Conservation (phyloP, 1,140 invertebrate genomes). For the Meloidogyne hapla region DNA sequence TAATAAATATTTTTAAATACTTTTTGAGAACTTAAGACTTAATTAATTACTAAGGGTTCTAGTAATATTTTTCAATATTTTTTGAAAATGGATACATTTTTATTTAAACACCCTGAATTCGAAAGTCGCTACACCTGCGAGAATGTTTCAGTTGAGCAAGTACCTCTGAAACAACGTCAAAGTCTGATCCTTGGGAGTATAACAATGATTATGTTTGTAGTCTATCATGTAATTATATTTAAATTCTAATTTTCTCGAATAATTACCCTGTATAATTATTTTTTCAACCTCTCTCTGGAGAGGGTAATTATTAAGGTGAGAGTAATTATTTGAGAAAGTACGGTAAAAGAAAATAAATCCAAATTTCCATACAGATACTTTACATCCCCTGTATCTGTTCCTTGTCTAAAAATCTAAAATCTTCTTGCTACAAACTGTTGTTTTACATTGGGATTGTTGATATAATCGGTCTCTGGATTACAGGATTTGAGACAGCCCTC, state of each 20-base stretch:
- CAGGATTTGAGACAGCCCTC: background rate
- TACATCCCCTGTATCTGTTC: slow-evolving; percentile 9
- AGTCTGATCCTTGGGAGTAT: slow-evolving; percentile 29
- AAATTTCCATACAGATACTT: background rate
- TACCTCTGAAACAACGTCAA: slow-evolving; percentile 32
- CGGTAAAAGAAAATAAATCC: no score
- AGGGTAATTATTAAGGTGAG: no score
- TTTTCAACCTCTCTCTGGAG: no score
- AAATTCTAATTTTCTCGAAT: no score
- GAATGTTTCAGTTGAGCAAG: slow-evolving; percentile 31
- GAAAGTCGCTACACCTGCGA: slow-evolving; percentile 36
- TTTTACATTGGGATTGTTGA: slow-evolving; percentile 1
- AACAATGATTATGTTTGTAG: slow-evolving; percentile 26
- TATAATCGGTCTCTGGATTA: background rate
- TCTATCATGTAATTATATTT: slow-evolving; percentile 15
- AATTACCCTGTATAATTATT: no score
- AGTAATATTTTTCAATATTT: no score
- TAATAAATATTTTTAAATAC: no score
- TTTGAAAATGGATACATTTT: slow-evolving; percentile 34
- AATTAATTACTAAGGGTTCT: no score
- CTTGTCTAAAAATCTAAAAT: background rate
- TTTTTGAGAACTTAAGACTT: no score
- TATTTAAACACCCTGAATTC: slow-evolving; percentile 34
- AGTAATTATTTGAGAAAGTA: no score
- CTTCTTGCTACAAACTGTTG: slow-evolving; percentile 17